Conservation (phyloP, 2,113 vertebrate species). For the Choloepus hoffmanni region DNA sequence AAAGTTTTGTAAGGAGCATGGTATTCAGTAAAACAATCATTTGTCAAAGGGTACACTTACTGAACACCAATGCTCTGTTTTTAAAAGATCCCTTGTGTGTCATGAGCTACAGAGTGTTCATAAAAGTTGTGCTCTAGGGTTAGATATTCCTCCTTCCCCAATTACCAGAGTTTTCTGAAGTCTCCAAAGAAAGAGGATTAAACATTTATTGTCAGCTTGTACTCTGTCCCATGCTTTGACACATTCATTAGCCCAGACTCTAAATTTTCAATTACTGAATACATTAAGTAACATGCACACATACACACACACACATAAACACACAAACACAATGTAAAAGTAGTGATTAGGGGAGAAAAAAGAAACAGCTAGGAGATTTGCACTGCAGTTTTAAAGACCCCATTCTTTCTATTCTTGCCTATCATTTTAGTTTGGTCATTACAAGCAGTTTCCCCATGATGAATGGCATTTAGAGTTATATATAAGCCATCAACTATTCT, state of each 20-base stretch:
- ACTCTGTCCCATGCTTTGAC: conserved; percentile 64
- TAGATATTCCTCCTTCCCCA: conserved; percentile 84
- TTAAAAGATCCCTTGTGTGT: conserved; percentile 85
- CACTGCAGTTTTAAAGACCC: conserved; percentile 53
- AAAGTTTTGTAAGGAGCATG: conserved; percentile 80
- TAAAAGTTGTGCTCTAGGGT: conserved; percentile 83
- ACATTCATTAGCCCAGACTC: conserved; percentile 71
- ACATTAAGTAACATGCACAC: neutral
- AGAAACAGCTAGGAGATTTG: neutral
- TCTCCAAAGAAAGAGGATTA: conserved; percentile 80
- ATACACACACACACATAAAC: neutral
- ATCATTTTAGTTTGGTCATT: conserved; percentile 74
- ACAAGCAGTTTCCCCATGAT: conserved; percentile 16
- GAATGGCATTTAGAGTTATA: neutral
- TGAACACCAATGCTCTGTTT: conserved; percentile 78
- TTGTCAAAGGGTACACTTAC: conserved; percentile 86
- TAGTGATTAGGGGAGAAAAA: neutral
- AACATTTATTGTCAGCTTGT: conserved; percentile 80
- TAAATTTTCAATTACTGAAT: conserved; percentile 67
- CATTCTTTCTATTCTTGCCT: neutral
- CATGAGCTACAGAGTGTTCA: conserved; percentile 80
- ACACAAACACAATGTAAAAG: neutral
- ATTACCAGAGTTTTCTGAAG: conserved; percentile 83
- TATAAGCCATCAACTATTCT: neutral
- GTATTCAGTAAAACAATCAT: conserved; percentile 85